A percentile compares a stretch with the other conserved stretches of the same genome.
Evolutionary conservation across 2,888 invertebrate species (phyloP).

Genomic region (Ceraclea dissimilis): DNA sequence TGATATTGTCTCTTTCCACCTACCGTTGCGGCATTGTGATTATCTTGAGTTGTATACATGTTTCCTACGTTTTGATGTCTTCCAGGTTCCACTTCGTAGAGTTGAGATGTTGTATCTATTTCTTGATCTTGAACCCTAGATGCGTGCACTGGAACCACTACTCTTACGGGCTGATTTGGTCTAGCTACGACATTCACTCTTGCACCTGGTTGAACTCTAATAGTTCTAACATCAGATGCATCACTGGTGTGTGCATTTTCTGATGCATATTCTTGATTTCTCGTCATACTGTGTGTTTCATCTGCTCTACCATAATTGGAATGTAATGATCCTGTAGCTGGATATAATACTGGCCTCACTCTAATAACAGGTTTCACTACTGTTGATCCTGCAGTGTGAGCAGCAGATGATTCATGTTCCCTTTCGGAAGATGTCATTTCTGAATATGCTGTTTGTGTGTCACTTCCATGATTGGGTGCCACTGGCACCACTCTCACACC

Average conservation of each 20-base stretch:
- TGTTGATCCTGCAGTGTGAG: background rate
- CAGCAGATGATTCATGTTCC: background rate
- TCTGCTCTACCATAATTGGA: no score
- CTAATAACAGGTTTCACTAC: no score
- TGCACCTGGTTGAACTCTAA: background rate
- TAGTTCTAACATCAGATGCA: background rate
- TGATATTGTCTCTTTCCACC: slow-evolving; percentile 6
- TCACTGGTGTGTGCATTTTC: background rate
- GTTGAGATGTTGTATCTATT: background rate
- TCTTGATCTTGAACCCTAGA: background rate
- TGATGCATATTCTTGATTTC: background rate
- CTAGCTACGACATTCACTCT: background rate
- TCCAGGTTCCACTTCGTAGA: background rate
- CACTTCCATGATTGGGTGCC: no score
- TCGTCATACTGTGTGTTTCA: background rate
- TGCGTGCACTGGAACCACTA: background rate
- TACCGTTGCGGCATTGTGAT: background rate
- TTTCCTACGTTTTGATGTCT: background rate
- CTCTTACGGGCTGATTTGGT: background rate
- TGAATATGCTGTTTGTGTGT: background rate
- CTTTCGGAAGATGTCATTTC: background rate
- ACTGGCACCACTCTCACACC: background rate
- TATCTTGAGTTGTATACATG: background rate
- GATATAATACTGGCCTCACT: no score
- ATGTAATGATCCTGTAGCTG: no score